Evolutionary conservation across 1,140 invertebrate genomes (phyloP), one percentile per base, ranked within the genome.

Genomic region (Drepana arcuata): DNA sequence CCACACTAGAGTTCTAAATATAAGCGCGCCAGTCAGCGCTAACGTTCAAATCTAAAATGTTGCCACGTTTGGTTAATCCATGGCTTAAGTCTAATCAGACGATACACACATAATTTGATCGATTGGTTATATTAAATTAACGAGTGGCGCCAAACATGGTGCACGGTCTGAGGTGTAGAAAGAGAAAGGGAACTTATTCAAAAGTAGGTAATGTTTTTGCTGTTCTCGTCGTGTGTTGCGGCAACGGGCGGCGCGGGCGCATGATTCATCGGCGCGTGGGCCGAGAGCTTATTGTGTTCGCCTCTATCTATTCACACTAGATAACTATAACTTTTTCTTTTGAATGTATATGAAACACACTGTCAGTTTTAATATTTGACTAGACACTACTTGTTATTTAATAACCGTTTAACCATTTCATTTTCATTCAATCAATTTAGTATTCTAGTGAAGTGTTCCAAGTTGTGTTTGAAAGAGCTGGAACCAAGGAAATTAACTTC

Each of bases 141-240:
- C 62, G 43, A 61, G 59, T 69, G 66, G 57, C 61, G 62, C 56
- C 58, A 51, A 53, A 56, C 50, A 43, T 42, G 45, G 55, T 55
- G 49, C 49, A 59, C 57, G 40, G 46, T 65, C 48, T 31, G 48
- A 68, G 62, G 68, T 75, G 66, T 79, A 81, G 77, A 81, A 81
- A 81, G 77, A 79, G 77, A 81, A 81, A 81, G 77, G 77, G 64
- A 75, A 69, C 72, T 72, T 80, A 77, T 73, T 70, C 71, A 81
- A 81, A 81, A 81, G 74, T 81, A 69, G 77, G 77, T 79, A 79
- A 81, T 81, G 77, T 81, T 81, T 79, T 79, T 75, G 70, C 72
- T 67, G 67, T 59, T 69, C 49, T 60, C 39, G 54, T 44, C 60
- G 57, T 49, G 28, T 44, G 48, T 62, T 59, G 52, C 48, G 48